Evolutionary conservation across 2,113 vertebrate species (phyloP).

Genomic region (Actenoides hombroni): DNA sequence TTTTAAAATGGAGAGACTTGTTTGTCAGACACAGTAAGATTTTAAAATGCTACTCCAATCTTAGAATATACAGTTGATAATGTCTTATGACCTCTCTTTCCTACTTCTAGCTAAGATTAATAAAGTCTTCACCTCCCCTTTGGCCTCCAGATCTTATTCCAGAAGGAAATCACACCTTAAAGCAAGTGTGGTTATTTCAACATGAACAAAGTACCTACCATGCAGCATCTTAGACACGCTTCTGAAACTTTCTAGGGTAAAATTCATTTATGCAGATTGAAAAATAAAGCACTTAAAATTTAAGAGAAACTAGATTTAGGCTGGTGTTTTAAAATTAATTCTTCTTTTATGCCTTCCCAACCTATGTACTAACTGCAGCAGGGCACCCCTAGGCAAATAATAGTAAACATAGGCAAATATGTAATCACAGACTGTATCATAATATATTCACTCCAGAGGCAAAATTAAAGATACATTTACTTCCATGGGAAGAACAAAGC

Average conservation of each 20-base stretch:
- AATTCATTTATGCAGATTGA: neutral
- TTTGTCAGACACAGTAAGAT: neutral
- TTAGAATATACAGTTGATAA: neutral
- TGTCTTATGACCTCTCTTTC: neutral
- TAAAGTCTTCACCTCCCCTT: constrained; percentile 11
- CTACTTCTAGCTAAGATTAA: constrained; percentile 36
- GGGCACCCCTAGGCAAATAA: neutral
- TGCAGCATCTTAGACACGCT: neutral
- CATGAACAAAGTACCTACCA: neutral
- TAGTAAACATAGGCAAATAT: neutral
- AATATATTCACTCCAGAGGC: neutral
- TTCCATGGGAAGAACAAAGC: constrained; percentile 20
- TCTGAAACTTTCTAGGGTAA: neutral
- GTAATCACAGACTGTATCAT: neutral
- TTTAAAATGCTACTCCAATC: neutral
- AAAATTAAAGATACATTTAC: constrained; percentile 43
- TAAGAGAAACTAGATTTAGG: neutral
- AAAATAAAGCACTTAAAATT: neutral
- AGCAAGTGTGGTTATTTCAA: neutral
- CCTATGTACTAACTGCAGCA: neutral
- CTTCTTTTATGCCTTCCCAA: neutral
- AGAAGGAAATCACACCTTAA: constrained; percentile 53
- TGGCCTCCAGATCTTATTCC: constrained; percentile 39
- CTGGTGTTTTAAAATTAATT: neutral
- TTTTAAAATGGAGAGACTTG: neutral